Conservation (phyloP, 2,113 vertebrate genomes). For the Anguilla japonica region DNA sequence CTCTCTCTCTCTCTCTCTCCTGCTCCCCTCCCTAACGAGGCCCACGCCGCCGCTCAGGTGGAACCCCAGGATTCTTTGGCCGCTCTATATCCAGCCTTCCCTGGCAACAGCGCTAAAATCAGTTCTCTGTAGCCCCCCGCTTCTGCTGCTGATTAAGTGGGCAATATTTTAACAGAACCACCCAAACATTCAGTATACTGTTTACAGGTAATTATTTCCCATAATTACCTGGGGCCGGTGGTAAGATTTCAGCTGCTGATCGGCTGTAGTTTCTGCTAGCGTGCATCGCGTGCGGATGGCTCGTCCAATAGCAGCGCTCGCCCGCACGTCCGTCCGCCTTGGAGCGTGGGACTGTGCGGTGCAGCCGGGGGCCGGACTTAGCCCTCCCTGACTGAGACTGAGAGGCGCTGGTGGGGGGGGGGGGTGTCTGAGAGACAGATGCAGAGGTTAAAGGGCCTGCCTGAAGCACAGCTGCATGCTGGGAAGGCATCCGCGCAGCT, state of each 20-base stretch:
- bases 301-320: neutral
- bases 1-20: neutral
- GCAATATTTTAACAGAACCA: too few species aligned
- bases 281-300: neutral
- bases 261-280: neutral
- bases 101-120: neutral
- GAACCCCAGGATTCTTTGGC: neutral
- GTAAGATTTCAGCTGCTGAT: neutral
- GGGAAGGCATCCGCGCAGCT: too few species aligned
- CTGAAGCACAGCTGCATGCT: too few species aligned
- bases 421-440: too few species aligned
- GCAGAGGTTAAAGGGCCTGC: too few species aligned
- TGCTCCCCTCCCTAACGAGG: neutral
- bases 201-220: too few species aligned
- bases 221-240: neutral
- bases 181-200: too few species aligned
- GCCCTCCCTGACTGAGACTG: too few species aligned
- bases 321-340: too few species aligned
- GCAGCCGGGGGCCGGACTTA: too few species aligned
- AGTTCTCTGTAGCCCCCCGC: neutral
- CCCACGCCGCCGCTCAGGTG: neutral
- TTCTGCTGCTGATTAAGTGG: neutral
- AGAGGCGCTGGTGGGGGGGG: too few species aligned
- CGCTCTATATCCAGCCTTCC: neutral
- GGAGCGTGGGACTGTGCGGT: too few species aligned